Evolutionary conservation across 2,113 vertebrate genomes (phyloP), one percentile per base, ranked within the genome.

Genomic region (Scortum barcoo): DNA sequence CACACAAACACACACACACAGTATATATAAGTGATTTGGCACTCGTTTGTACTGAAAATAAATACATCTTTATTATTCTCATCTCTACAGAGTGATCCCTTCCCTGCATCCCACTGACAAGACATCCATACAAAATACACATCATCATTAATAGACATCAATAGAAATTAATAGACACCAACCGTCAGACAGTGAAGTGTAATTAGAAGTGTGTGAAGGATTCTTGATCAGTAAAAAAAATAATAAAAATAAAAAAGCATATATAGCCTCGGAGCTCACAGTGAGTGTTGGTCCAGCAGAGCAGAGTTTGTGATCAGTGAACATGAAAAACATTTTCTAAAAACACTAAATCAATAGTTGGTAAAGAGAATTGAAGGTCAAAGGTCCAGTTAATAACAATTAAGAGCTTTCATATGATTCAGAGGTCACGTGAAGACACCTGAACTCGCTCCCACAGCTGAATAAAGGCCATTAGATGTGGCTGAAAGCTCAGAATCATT

Each of bases 51-150:
- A 92, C 89, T 90, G 75, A 95, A 95, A 95, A 95, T 95, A 96
- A 96, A 96, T 96, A 96, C 89, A 93, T 95, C 91, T 95, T 96
- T 95, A 96, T 95, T 95, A 91, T 93, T 93, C 40, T 88, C 28
- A 81, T 92, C 69, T 89, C 90, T 92, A 89, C 76, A 92, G 53
- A 93, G 82, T 86, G 82, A 90, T 89, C 85, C 91, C 89, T 93
- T 81, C 86, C 92, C 89, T 87, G 70, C 86, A 88, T 76, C 90
- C 91, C 75, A 36, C 78, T 69, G 82, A 80, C 46, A 77, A 78
- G 48, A 89, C 76, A 85, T 86, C 79, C 78, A 69, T 90, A 92
- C 68, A 90, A 90, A 93, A 91, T 82, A 87, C 80, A 90, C 58
- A 80, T 77, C 10, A 67, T 78, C 5, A 80, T 86, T 86, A 87